Conservation (phyloP, 2,113 vertebrate species). For the Eudorcas thomsonii region DNA sequence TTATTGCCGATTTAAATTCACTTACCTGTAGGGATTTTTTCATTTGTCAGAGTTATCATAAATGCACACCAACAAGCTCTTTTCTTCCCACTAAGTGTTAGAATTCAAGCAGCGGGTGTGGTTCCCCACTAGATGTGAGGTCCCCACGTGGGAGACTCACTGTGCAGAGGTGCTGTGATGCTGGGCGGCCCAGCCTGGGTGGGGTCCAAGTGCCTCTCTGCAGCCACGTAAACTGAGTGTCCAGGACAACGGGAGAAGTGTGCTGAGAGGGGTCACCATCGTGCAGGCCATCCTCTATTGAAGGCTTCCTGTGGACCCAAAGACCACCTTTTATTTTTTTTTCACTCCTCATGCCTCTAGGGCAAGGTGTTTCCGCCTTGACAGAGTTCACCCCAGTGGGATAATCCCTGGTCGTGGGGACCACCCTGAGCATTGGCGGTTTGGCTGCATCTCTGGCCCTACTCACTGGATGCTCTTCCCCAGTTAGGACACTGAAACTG, state of each 20-base stretch:
- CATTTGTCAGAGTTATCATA: neutral
- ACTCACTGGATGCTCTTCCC: neutral
- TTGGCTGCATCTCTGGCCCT: neutral
- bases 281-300: neutral
- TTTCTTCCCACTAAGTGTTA: neutral
- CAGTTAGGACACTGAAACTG: neutral
- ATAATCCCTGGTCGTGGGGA: neutral
- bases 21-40: neutral
- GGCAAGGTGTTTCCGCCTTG: neutral
- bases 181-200: rapidly evolving
- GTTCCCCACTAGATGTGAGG: neutral
- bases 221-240: neutral
- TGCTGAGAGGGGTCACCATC: neutral
- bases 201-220: rapidly evolving
- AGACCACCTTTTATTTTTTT: neutral
- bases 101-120: neutral
- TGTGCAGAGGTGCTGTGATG: rapidly evolving
- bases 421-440: neutral
- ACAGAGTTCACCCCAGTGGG: neutral
- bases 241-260: neutral
- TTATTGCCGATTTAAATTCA: neutral
- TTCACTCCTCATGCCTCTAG: neutral
- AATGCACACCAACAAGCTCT: neutral
- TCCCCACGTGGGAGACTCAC: neutral
- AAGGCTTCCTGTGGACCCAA: neutral